Evolutionary conservation across 2,888 invertebrate species (phyloP), one percentile per base, ranked within the genome.

Genomic region (Chaetogeoica ovagalla): DNA sequence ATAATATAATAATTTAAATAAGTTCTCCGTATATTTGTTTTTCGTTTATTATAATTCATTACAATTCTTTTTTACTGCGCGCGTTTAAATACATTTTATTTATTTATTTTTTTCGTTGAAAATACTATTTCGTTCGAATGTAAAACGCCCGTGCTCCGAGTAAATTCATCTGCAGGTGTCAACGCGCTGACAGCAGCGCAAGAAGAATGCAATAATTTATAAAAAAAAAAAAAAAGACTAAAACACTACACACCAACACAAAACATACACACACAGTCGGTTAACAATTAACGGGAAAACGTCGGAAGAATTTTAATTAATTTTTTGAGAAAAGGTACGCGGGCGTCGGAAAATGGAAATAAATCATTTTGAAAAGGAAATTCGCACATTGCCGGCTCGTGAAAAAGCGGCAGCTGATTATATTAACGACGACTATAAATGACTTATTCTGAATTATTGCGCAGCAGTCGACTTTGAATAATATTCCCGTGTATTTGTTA

Each of bases 251-350:
- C 30, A 30, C 30, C 30, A 30, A 30, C 30, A 30, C 30, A 30
- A 30, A 1, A 30, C 30, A 30, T 4, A 30, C n/a, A 52, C 52
- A 30, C 30, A 55, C 57, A 43, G 30, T n/a, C 23, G 21, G 43
- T 68, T 43, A 76, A 76, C 57, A 75, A 75, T 75, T 75, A 75
- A 65, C 75, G 43, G 55, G 23, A 63, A 48, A 63, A 30, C 13
- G 66, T 21, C 57, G 55, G 57, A 57, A 55, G 59, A 76, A 76
- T 76, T 66, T 68, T 76, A 76, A 76, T 76, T 76, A 63, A 76
- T 57, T 76, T 76, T 76, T 76, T 68, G 57, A 59, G 59, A 30
- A 76, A 68, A 76, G 30, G 39, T 39, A 11, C 55, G 4, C 30
- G 2, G 30, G 30, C 11, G 11, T 2, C 43, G 9, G 43, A 43